A percentile compares a stretch with the other conserved stretches of the same genome.
Conservation (phyloP, 1,140 invertebrate species). For the Mya arenaria region DNA sequence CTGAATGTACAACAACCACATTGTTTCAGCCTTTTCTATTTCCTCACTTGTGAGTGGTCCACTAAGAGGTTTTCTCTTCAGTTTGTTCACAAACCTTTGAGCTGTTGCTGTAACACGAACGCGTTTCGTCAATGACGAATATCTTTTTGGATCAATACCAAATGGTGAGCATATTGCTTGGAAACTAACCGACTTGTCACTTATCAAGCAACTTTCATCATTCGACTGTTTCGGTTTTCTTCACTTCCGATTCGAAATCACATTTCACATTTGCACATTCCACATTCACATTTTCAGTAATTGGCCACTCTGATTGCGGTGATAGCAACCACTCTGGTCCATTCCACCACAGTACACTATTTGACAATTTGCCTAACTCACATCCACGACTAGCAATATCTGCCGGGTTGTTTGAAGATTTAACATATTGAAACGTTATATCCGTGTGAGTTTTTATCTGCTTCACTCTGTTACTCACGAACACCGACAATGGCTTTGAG, state of each 20-base stretch:
- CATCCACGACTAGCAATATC: constrained; percentile 4
- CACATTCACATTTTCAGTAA: background rate
- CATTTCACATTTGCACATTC: background rate
- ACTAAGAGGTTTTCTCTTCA: background rate
- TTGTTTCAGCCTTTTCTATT: background rate
- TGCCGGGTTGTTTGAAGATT: background rate
- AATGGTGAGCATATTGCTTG: background rate
- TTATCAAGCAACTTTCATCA: background rate
- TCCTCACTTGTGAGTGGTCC: background rate
- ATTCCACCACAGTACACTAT: background rate
- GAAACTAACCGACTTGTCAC: too few species aligned
- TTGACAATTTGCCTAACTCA: background rate
- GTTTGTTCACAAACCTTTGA: background rate
- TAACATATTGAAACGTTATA: background rate
- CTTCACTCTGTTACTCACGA: background rate
- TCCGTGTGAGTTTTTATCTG: background rate
- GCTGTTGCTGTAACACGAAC: background rate
- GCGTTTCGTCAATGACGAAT: background rate
- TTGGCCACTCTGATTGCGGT: background rate
- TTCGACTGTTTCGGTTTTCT: background rate
- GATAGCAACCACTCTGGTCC: background rate
- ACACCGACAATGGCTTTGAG: background rate
- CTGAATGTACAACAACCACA: background rate
- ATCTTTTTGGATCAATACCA: background rate
- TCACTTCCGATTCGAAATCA: background rate